Conservation (phyloP, 2,113 vertebrate species). For the Emydocephalus ijimae region DNA sequence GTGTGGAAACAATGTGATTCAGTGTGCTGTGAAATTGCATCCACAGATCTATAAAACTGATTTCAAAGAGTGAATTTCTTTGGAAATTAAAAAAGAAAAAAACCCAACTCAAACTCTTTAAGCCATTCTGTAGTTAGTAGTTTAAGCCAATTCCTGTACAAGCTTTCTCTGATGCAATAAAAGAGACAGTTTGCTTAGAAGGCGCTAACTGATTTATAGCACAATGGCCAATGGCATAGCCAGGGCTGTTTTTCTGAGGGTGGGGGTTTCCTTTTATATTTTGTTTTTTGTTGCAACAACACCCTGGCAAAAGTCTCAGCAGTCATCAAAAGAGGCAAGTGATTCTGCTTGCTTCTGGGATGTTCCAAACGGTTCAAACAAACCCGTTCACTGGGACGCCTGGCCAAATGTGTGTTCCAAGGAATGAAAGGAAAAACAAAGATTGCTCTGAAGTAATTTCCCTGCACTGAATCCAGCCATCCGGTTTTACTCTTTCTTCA, state of each 20-base stretch:
- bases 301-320: constrained; percentile 65
- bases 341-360: constrained; percentile 61
- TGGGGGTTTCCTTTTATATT: neutral
- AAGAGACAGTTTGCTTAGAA: constrained; percentile 75
- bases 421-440: constrained; percentile 69
- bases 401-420: constrained; percentile 82
- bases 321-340: constrained; percentile 59
- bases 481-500: constrained; percentile 80
- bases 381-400: constrained; percentile 73
- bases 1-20: neutral
- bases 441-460: constrained; percentile 85
- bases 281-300: constrained; percentile 48
- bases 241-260: constrained; percentile 5
- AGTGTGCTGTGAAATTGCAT: constrained; percentile 41
- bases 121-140: constrained; percentile 51
- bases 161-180: constrained; percentile 64
- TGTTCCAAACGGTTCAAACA: constrained; percentile 65
- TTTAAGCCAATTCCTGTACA: constrained; percentile 47
- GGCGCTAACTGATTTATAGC: constrained; percentile 68
- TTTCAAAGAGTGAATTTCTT: constrained; percentile 41
- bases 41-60: neutral
- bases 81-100: constrained; percentile 28
- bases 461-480: constrained; percentile 79
- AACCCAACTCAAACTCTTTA: constrained; percentile 8
- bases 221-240: constrained; percentile 69